Base-by-base conservation (phyloP, 2,888 invertebrate genomes). In the Philonicus albiceps region DNA sequence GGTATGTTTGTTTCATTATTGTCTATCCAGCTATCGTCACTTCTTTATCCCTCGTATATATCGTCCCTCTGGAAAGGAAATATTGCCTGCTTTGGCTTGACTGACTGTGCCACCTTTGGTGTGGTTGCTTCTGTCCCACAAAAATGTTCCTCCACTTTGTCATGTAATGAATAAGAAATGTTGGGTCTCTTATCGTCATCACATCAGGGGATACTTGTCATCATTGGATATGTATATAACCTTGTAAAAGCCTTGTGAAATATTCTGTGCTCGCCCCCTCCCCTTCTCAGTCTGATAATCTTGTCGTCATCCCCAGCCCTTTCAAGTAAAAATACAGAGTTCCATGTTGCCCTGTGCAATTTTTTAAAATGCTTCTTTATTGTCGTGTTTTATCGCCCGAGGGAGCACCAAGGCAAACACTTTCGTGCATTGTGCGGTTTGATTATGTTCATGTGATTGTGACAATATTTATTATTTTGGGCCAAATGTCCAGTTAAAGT, bases 81-180 rank as follows among this genome's bases (percentile, higher is more conserved):
- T 6, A 64, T 64, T 64, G 64, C 64, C 74, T 74, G 11, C 34
- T 34, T 74, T 31, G 74, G 34, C 34, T 40, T 76, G 19, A 22
- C 22, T 43, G 43, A 27, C 27, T 37, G 31, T 37, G 40, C 19
- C 34, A 37, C 37, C 40, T 76, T 76, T 76, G 43, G 34, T 43
- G 76, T 74, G 27, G 76, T 76, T 76, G 76, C 76, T 34, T 19
- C 31, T 74, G 40, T 76, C 34, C 37, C 40, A 49, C 27, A 30
- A 53, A 53, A 80, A 49, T 80, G 80, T 53, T 49, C 22, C 40
- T 40, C 74, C 80, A 80, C 31, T 80, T 40, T 73, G 74, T 73
- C 40, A 85, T 85, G 37, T 27, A 74, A 85, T 85, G 73, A 85
- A 85, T 85, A 85, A 85, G 85, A 85, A 73, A 85, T 85, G 73